Conservation (phyloP, 2,113 vertebrate species). For the Poicephalus meyeri region DNA sequence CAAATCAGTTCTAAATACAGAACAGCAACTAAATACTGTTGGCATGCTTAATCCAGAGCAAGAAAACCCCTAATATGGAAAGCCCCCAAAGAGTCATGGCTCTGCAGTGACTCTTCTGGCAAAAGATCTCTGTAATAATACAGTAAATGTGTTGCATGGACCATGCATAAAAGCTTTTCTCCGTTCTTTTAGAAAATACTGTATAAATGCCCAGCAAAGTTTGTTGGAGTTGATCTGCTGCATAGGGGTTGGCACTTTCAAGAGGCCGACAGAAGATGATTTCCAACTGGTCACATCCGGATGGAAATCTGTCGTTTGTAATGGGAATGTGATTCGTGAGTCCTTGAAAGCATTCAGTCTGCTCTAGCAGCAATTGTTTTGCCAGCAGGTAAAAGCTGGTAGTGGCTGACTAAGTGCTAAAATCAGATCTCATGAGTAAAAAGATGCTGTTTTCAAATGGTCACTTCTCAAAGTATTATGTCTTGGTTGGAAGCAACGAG, state of each 20-base stretch:
- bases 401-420: not conserved
- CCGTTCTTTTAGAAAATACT: not conserved
- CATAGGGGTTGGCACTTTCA: accelerated
- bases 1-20: constrained; percentile 58
- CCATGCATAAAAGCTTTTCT: not conserved
- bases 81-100: constrained; percentile 33
- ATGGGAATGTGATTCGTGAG: not conserved
- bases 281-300: not conserved
- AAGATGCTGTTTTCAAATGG: not conserved
- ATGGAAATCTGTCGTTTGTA: not conserved
- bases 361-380: not conserved
- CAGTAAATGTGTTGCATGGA: not conserved
- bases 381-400: not conserved
- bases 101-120: constrained; percentile 58
- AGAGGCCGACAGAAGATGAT: not conserved
- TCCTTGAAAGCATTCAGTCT: not conserved
- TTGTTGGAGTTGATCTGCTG: not conserved
- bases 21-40: not conserved
- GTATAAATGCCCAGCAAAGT: not conserved
- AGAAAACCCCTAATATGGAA: constrained; percentile 66
- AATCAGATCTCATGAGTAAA: not conserved
- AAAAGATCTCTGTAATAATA: constrained; percentile 5
- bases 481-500: not conserved
- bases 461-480: not conserved
- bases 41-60: constrained; percentile 47